Percentiles rank a stretch among this genome's conserved stretches.
These are phyloP conservation scores for Crax fasciolata DNA, from an alignment of 2,797 vertebrate genomes.

Conservation along the genomic window DNA sequence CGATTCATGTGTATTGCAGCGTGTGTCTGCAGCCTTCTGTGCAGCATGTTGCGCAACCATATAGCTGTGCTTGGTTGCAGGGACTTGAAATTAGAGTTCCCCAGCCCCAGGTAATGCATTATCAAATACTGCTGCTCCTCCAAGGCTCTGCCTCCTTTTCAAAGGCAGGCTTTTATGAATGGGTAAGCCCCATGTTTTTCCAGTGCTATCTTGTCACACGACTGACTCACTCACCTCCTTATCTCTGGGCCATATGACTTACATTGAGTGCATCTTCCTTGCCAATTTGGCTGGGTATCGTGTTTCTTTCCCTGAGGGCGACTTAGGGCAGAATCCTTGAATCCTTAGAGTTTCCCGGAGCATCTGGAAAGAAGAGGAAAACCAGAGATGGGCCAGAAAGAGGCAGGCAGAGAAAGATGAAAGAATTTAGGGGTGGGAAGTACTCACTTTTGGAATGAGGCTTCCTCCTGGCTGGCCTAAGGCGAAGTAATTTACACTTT, in stretches of 20 bases:
- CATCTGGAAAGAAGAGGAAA: constrained; percentile 65
- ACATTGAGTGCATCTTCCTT: constrained; percentile 22
- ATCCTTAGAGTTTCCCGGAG: constrained; percentile 14
- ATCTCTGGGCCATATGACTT: constrained; percentile 18
- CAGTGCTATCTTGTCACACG: neutral
- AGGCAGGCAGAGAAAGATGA: constrained; percentile 53
- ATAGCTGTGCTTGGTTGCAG: neutral
- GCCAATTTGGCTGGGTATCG: neutral
- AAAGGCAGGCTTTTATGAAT: constrained; percentile 42
- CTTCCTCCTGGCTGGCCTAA: constrained; percentile 56
- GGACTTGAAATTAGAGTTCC: neutral
- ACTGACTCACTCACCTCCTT: constrained; percentile 43
- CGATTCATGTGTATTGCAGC: neutral
- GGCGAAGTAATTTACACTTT: constrained; percentile 50
- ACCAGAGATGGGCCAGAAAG: constrained; percentile 38
- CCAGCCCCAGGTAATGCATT: neutral
- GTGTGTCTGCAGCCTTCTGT: neutral
- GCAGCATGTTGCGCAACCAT: neutral
- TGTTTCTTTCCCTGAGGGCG: neutral
- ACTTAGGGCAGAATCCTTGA: constrained; percentile 38
- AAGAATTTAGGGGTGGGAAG: constrained; percentile 44
- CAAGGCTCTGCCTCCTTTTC: neutral
- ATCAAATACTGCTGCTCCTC: neutral
- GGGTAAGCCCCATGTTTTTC: neutral
- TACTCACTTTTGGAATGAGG: constrained; percentile 30